Percentiles rank a stretch among this genome's conserved stretches.
These are phyloP conservation scores for Trinectes maculatus DNA, from an alignment of 2,113 vertebrate species.

Conservation along the genomic window DNA sequence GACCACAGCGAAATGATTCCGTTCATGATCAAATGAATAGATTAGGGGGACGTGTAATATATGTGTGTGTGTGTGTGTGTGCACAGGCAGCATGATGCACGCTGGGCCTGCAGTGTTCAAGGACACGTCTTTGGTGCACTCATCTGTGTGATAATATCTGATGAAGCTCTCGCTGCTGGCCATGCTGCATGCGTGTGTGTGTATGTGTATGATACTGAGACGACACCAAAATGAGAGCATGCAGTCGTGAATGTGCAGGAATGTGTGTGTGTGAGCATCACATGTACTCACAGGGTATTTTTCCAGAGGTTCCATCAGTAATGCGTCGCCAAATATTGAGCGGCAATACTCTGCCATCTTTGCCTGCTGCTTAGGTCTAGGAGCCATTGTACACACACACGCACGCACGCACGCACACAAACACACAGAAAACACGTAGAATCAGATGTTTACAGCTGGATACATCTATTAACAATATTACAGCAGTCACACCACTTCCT, in stretches of 20 bases:
- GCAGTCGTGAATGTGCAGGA: constrained; percentile 14
- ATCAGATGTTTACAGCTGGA: neutral
- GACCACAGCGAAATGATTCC: neutral
- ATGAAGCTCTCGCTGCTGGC: constrained; percentile 25
- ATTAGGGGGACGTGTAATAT: neutral
- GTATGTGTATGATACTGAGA: neutral
- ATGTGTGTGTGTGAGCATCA: constrained; percentile 7
- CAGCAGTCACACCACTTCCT: neutral
- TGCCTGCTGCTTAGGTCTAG: constrained; percentile 95
- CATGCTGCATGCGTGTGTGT: constrained; percentile 8
- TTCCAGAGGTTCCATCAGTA: constrained; percentile 94
- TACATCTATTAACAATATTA: neutral
- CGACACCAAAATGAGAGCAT: neutral
- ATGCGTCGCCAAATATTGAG: constrained; percentile 95
- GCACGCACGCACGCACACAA: constrained; percentile 18
- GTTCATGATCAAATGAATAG: neutral
- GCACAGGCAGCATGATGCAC: neutral
- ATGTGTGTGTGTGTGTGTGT: neutral
- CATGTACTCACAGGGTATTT: constrained; percentile 91
- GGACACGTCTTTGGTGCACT: constrained; percentile 36
- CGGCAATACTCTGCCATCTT: constrained; percentile 99
- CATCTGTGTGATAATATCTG: constrained; percentile 39
- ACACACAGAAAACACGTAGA: constrained; percentile 3
- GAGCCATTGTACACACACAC: constrained; percentile 34
- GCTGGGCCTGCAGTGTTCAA: constrained; percentile 25